A percentile compares a stretch with the other conserved stretches of the same genome.
These are phyloP conservation scores for Collichthys lucidus DNA, from an alignment of 2,113 vertebrate species.

Conservation along the genomic window DNA sequence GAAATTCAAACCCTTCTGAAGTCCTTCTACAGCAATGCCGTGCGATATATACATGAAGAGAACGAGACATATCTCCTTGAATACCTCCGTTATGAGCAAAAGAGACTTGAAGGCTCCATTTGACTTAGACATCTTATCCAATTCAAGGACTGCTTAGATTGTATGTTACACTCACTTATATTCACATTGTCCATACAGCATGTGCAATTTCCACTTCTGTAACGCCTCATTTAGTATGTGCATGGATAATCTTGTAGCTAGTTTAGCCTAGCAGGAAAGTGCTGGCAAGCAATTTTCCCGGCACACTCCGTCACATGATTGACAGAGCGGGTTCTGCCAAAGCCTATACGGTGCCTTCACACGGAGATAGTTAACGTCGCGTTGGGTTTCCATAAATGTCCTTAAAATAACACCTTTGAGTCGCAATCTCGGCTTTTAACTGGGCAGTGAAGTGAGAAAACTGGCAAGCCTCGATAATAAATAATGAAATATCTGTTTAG, in stretches of 20 bases:
- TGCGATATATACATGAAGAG: slow-evolving; percentile 22
- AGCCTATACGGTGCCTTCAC: slow-evolving; percentile 5
- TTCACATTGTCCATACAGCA: neutral
- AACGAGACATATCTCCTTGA: neutral
- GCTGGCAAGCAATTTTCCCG: slow-evolving; percentile 17
- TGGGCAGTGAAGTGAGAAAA: slow-evolving; percentile 25
- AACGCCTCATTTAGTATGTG: neutral
- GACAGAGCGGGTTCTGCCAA: slow-evolving; percentile 1
- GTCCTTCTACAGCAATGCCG: neutral
- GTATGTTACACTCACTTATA: neutral
- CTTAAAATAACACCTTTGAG: slow-evolving; percentile 31
- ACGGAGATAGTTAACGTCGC: slow-evolving; percentile 2
- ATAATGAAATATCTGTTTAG: slow-evolving; percentile 29
- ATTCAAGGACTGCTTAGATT: slow-evolving; percentile 7
- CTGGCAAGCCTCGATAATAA: slow-evolving; percentile 41
- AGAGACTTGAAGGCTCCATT: slow-evolving; percentile 4
- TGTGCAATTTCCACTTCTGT: neutral
- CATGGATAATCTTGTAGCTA: slow-evolving; percentile 12
- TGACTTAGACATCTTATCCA: slow-evolving; percentile 2
- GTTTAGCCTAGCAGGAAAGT: slow-evolving; percentile 3
- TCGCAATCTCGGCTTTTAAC: slow-evolving; percentile 24
- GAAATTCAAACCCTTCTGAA: neutral
- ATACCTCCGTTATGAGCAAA: neutral
- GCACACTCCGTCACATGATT: slow-evolving; percentile 7
- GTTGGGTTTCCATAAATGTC: slow-evolving; percentile 12